phyloP scores from a whole-genome alignment of 2,113 vertebrate species.

The Elgaria multicarinata region DNA sequence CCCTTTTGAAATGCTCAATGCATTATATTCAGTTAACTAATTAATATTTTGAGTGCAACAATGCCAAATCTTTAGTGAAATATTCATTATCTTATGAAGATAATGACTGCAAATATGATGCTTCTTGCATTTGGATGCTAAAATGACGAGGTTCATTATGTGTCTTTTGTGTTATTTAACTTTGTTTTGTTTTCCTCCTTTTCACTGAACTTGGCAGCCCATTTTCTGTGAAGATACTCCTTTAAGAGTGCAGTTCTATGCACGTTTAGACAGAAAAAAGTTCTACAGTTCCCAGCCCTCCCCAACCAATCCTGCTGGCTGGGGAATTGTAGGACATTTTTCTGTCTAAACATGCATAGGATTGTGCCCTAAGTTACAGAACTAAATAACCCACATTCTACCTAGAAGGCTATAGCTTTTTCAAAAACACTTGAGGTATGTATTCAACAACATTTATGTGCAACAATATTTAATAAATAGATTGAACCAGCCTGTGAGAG shows the following conservation, averaged over 20 bases:
- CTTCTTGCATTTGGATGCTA: background rate
- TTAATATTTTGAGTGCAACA: conserved; percentile 8
- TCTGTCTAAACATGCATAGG: no score
- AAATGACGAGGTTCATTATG: background rate
- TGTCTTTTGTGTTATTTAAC: background rate
- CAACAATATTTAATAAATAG: background rate
- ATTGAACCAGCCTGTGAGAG: background rate
- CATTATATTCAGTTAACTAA: conserved; percentile 54
- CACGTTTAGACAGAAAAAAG: no score
- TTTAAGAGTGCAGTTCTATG: no score
- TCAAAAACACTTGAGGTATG: background rate
- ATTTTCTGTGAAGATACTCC: background rate
- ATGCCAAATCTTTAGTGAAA: background rate
- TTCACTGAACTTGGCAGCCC: background rate
- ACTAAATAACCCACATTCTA: background rate
- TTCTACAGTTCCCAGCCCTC: no score
- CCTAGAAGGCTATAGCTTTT: background rate
- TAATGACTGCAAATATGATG: background rate
- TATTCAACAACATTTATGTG: background rate
- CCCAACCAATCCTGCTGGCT: no score
- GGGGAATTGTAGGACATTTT: no score
- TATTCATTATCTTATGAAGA: background rate
- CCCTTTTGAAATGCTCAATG: conserved; percentile 59
- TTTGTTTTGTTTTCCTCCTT: background rate
- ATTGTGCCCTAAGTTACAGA: background rate